Evolutionary conservation across 2,113 vertebrate species (phyloP).

Genomic region (Dromas ardeola): DNA sequence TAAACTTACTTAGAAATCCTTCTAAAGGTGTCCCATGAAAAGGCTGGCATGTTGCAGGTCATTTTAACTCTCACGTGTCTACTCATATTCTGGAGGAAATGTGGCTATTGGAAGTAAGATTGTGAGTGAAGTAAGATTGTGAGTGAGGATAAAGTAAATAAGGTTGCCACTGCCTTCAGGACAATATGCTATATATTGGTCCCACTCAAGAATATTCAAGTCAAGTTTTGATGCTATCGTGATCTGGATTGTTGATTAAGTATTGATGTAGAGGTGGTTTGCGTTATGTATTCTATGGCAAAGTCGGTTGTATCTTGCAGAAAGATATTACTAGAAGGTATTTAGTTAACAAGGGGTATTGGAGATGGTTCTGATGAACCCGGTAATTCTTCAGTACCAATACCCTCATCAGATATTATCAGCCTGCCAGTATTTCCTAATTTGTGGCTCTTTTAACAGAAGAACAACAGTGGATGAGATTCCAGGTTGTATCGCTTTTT

Average conservation of each 20-base stretch:
- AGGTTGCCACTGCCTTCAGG: background rate
- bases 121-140: background rate
- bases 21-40: background rate
- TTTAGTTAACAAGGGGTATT: background rate
- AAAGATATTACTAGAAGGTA: background rate
- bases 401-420: background rate
- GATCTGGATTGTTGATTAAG: background rate
- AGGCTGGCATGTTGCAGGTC: background rate
- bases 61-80: background rate
- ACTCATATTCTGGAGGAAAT: background rate
- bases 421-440: background rate
- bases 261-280: background rate
- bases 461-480: background rate
- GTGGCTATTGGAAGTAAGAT: background rate
- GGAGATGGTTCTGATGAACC: background rate
- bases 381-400: background rate
- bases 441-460: background rate
- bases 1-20: background rate
- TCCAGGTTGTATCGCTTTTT: background rate
- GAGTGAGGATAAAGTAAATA: background rate
- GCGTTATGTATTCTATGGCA: background rate
- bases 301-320: background rate
- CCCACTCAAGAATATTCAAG: background rate
- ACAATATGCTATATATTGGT: background rate
- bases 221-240: background rate